phyloP scores from a whole-genome alignment of 2,888 invertebrate genomes.

The Apotomis capreana region DNA sequence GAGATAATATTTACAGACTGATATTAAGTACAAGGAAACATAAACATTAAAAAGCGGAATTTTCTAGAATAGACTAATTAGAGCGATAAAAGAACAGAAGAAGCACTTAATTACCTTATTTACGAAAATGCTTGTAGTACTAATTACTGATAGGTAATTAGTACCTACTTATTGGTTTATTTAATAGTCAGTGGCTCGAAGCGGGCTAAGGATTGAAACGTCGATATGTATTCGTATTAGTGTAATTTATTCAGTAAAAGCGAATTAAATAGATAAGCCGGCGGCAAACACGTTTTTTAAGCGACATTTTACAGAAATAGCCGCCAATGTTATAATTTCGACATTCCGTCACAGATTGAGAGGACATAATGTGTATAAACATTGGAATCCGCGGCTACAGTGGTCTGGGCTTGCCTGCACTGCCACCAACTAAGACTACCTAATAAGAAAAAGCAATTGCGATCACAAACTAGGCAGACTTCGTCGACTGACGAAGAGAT shows the following conservation, averaged over 20 bases:
- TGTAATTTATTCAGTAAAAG: slow-evolving; percentile 24
- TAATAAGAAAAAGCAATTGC: too few relatives aligned
- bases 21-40: too few relatives aligned
- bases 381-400: background rate
- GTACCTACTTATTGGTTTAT: background rate
- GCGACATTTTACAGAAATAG: slow-evolving; percentile 2
- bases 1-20: too few relatives aligned
- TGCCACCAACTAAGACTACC: too few relatives aligned
- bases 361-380: background rate
- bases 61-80: too few relatives aligned
- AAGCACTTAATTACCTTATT: background rate
- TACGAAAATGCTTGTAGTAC: background rate
- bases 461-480: too few relatives aligned
- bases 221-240: slow-evolving; percentile 15
- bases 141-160: too few relatives aligned
- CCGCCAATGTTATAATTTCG: background rate
- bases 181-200: background rate
- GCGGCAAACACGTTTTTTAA: background rate
- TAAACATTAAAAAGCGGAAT: too few relatives aligned
- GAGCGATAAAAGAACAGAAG: background rate
- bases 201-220: slow-evolving; percentile 9
- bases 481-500: too few relatives aligned
- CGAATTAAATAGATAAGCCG: slow-evolving; percentile 10
- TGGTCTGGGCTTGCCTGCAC: background rate
- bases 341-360: background rate